Evolutionary conservation across 2,888 invertebrate genomes (phyloP), one percentile per base, ranked within the genome.

Genomic region (Drosophila kuntzei): DNA sequence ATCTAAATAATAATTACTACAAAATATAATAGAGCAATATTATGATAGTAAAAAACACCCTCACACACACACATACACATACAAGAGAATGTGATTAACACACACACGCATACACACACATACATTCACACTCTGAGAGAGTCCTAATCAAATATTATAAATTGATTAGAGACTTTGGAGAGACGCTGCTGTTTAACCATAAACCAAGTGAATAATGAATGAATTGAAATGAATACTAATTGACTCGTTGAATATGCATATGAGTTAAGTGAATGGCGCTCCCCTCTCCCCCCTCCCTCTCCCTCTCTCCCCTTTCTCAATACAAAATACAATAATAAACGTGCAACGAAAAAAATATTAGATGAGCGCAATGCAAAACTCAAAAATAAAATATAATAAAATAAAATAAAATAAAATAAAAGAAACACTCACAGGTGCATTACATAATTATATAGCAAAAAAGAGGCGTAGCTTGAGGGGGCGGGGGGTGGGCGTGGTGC

Each of bases 331-430:
- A 74, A 78, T 54, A 54, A 54, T 65, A 73, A 86, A 82, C 70
- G 83, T 87, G 89, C 86, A 86, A 86, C 86, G 86, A 86, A 86
- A 47, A 55, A 50, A 50, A 46, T 8, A 55, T 37, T 53, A 72
- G 47, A 34, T 32, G 55, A 66, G 43, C 37, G 14, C 49, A 34
- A 47, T 37, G 50, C 18, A 36, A 27, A 36, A 20, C 47, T 27
- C 36, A 11, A 14, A 32, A 20, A 32, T n/a, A n/a, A 39, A 20
- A 25, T 3, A 8, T 18, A 16, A 22, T 9, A 22, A 27, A 47
- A 18, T 16, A 20, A 22, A 61, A n/a, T n/a, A n/a, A 39, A 20
- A 25, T 3, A 8, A 27, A 16, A 22, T 9, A 22, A 27, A 47
- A 18, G 16, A 20, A 22, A 61, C 60, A 77, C 65, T 64, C 70